phyloP scores from a whole-genome alignment of 2,888 invertebrate species.

The Malachius bipustulatus region DNA sequence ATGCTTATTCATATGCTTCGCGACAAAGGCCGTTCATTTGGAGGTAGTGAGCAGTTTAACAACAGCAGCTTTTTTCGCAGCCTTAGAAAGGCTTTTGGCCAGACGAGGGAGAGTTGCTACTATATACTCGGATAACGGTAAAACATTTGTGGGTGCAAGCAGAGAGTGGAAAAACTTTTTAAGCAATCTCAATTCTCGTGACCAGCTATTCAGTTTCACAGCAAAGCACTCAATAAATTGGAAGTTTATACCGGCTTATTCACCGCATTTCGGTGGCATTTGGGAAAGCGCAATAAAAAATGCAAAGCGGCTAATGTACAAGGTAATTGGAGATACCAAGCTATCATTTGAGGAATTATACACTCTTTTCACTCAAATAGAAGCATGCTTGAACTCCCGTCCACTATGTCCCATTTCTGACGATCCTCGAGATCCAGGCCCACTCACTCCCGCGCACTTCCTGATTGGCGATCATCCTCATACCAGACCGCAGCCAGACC shows the following conservation, averaged over 20 bases:
- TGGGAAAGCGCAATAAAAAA: background rate
- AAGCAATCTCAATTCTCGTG: background rate
- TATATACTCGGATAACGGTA: background rate
- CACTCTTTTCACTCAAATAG: background rate
- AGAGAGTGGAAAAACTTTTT: background rate
- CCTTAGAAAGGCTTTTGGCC: background rate
- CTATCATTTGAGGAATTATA: background rate
- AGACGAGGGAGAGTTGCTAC: background rate
- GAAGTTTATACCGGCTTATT: background rate
- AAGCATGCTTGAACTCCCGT: background rate
- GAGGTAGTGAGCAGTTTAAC: background rate
- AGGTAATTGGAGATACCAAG: background rate
- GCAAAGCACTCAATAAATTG: background rate
- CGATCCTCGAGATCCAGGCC: background rate
- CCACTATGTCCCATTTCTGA: background rate
- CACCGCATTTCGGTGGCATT: background rate
- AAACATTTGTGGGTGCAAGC: background rate
- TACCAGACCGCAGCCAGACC: background rate
- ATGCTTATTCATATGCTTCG: constrained; percentile 1
- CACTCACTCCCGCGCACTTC: background rate
- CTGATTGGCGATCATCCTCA: background rate
- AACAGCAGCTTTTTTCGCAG: background rate
- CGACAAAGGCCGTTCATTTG: constrained; percentile 2
- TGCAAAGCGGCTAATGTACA: background rate
- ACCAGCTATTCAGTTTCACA: background rate